A percentile compares a stretch with the other conserved stretches of the same genome.
phyloP scores from a whole-genome alignment of 2,113 vertebrate genomes.

The Haliaeetus leucogaster region DNA sequence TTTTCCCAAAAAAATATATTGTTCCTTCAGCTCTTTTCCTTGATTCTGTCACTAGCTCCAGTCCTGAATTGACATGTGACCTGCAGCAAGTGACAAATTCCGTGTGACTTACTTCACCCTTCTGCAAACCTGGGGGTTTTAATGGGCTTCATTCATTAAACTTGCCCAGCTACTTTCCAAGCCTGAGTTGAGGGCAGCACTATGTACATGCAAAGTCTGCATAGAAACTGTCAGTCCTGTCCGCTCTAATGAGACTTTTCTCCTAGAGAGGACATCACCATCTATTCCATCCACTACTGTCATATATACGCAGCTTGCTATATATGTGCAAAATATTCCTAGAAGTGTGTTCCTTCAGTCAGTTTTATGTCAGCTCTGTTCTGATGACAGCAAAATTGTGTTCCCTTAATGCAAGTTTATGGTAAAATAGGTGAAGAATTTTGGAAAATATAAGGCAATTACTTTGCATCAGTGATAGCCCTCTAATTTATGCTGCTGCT shows the following conservation, averaged over 20 bases:
- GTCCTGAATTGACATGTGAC: neutral
- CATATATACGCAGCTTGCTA: neutral
- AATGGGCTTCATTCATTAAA: neutral
- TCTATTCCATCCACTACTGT: neutral
- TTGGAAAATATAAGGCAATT: neutral
- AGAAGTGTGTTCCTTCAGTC: neutral
- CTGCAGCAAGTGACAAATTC: neutral
- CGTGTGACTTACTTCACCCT: neutral
- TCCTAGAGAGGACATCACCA: neutral
- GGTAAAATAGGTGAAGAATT: neutral
- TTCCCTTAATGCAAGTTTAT: neutral
- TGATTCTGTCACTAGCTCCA: neutral
- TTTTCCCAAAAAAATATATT: accelerated
- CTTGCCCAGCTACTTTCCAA: neutral
- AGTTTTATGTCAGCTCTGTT: neutral
- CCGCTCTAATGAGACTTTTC: constrained; percentile 6
- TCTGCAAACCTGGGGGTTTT: neutral
- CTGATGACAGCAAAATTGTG: neutral
- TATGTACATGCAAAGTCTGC: neutral
- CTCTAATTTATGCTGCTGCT: neutral
- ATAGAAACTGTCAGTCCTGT: neutral
- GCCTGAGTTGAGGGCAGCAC: neutral
- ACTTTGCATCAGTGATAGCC: neutral
- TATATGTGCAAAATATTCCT: neutral
- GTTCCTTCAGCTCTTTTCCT: neutral